Evolutionary conservation across 2,797 vertebrate species (phyloP), one percentile per base, ranked within the genome.

Genomic region (Spheniscus humboldti): DNA sequence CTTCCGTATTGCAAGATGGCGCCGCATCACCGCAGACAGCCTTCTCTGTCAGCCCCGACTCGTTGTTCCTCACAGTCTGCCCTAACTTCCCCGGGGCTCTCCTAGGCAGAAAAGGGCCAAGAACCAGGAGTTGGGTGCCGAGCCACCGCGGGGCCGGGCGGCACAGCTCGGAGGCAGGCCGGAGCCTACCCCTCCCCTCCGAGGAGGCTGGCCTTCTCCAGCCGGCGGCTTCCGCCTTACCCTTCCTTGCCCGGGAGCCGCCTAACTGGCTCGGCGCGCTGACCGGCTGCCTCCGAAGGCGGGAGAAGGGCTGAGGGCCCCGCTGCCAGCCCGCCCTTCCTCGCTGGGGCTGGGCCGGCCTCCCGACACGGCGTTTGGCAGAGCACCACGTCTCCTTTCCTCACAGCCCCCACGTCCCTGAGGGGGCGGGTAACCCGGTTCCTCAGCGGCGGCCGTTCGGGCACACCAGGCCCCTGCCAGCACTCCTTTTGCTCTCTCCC

Each of bases 1-100:
- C 11, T 9, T 45, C 94, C 93, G 94, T 96, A 96, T 3, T 33
- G n/a, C 66, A 96, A 96, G 18, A 95, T 97, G 96, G 95, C 69
- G 62, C 8, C 52, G 22, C 53, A 9, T 53, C 20, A 6, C 10
- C 1, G 9, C 5, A 3, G 12, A 5, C 18, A 4, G 6, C 31
- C 2, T 24, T 23, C 2, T 25, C 7, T 6, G 5, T 23, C 11
- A 45, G 25, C 7, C 9, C 25, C 5, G 6, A 9, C 10, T 68
- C 23, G 10, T 25, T 39, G 53, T 20, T 10, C 22, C 18, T 59
- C 35, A 9, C 4, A 6, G 12, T 3, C 13, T 25, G 3, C 74
- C 10, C 17, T 6, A 13, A 18, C 7, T 35, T 25, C 30, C 23
- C 10, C 13, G 15, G 15, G 17, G 18, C 23, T 78, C 35, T 28